phyloP scores from a whole-genome alignment of 2,888 invertebrate species.

The Bedellia somnulentella region DNA sequence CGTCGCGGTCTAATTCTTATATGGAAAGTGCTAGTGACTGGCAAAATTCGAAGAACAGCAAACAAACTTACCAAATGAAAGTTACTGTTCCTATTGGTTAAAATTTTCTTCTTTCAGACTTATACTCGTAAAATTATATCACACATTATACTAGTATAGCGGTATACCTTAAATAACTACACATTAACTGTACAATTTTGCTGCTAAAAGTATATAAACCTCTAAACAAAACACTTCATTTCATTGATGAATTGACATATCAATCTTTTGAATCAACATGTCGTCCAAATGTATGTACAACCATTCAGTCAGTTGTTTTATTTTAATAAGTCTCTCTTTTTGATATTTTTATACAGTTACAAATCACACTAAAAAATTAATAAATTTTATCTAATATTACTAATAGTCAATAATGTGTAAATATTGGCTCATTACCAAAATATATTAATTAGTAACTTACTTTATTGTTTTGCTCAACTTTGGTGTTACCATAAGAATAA shows the following conservation, averaged over 20 bases:
- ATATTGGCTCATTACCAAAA: too few species aligned
- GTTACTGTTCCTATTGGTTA: conserved; percentile 24
- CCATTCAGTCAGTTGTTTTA: too few species aligned
- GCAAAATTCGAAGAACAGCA: conserved; percentile 29
- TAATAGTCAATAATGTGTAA: too few species aligned
- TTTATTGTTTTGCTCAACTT: too few species aligned
- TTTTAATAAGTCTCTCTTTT: too few species aligned
- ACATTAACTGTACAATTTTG: conserved; percentile 43
- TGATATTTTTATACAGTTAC: too few species aligned
- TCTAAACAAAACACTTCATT: conserved; percentile 50
- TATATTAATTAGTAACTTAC: too few species aligned
- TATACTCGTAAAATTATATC: conserved; percentile 33
- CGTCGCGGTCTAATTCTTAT: conserved; percentile 19
- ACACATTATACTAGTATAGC: conserved; percentile 42
- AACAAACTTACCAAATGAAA: conserved; percentile 46
- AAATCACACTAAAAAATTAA: too few species aligned
- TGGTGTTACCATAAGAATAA: too few species aligned
- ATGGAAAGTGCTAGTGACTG: conserved; percentile 31
- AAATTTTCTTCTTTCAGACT: conserved; percentile 28
- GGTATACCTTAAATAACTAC: conserved; percentile 35
- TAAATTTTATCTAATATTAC: too few species aligned
- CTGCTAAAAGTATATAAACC: conserved; percentile 30
- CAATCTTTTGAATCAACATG: conserved; percentile 51
- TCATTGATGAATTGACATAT: conserved; percentile 50
- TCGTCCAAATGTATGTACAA: too few species aligned